phyloP scores from a whole-genome alignment of 2,797 vertebrate species.

The Astyanax mexicanus region DNA sequence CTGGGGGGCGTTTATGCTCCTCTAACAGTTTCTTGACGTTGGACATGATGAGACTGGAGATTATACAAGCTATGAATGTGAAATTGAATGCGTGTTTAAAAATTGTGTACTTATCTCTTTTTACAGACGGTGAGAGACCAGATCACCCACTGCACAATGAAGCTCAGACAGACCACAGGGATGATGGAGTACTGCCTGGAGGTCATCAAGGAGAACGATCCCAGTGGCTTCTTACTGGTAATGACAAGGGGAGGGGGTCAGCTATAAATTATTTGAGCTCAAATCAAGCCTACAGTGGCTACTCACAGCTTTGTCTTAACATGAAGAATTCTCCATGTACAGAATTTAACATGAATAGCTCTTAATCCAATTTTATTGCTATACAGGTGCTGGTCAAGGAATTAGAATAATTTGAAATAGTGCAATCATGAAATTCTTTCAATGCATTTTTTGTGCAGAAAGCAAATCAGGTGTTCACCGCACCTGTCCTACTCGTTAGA shows the following conservation, averaged over 20 bases:
- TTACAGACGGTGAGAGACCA: conserved; percentile 94
- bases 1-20: too few species aligned
- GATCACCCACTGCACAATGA: conserved; percentile 98
- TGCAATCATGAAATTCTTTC: too few species aligned
- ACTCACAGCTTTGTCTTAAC: neutral
- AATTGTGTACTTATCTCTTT: conserved; percentile 55
- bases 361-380: too few species aligned
- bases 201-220: conserved; percentile 99
- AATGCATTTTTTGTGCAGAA: too few species aligned
- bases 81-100: neutral
- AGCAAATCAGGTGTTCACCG: too few species aligned
- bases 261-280: neutral
- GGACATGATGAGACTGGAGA: too few species aligned
- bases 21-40: too few species aligned
- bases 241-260: neutral
- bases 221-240: conserved; percentile 97
- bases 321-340: too few species aligned
- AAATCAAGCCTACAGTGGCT: neutral
- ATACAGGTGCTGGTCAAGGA: too few species aligned
- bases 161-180: conserved; percentile 96
- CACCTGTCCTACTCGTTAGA: too few species aligned
- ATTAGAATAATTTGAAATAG: too few species aligned
- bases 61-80: neutral
- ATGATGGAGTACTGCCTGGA: conserved; percentile 99
- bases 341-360: too few species aligned